A percentile compares a stretch with the other conserved stretches of the same genome.
Evolutionary conservation across 2,888 invertebrate genomes (phyloP).

Genomic region (Augochlorella aurata): DNA sequence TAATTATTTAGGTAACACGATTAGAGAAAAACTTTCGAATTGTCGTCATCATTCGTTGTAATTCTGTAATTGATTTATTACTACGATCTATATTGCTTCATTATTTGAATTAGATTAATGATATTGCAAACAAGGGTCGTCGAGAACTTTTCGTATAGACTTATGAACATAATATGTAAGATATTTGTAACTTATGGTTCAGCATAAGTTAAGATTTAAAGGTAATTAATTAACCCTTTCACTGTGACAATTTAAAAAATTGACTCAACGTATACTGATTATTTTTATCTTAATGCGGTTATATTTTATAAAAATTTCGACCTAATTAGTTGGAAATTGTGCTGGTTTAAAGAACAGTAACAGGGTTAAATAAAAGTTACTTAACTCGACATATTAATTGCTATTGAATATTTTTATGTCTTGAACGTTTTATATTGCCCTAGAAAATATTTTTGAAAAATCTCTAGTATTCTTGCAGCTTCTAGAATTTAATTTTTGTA

Average conservation of each 20-base stretch:
- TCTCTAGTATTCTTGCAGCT: not conserved
- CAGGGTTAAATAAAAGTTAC: constrained; percentile 32
- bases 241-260: constrained; percentile 1
- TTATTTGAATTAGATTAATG: constrained; percentile 3
- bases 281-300: not conserved
- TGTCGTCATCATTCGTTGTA: constrained; percentile 14
- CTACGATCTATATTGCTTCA: constrained; percentile 10
- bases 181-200: not conserved
- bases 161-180: constrained; percentile 29
- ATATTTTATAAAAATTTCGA: not conserved
- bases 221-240: constrained; percentile 29
- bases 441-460: not conserved
- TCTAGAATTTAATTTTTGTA: too few relatives aligned
- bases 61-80: not conserved
- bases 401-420: not conserved
- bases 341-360: constrained; percentile 4
- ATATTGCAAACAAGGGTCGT: not conserved
- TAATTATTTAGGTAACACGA: not conserved
- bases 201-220: constrained; percentile 5
- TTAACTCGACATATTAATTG: constrained; percentile 27
- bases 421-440: not conserved
- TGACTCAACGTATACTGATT: not conserved
- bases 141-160: constrained; percentile 11
- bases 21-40: constrained; percentile 5
- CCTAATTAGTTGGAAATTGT: not conserved